Evolutionary conservation across 2,888 invertebrate genomes (phyloP).

Genomic region (Drosophila fungiperda): DNA sequence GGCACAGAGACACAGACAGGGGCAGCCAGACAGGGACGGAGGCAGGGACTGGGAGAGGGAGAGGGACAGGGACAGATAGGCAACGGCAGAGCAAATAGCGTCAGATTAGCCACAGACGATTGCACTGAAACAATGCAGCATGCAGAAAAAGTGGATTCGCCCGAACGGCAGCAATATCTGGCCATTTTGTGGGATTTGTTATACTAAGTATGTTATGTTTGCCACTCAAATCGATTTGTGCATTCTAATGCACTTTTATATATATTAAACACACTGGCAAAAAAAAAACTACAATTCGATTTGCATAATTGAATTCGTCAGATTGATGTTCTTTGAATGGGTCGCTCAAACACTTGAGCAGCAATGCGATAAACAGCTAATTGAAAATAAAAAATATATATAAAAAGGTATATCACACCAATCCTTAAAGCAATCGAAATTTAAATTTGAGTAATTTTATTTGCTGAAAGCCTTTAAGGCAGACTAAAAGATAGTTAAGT

Average conservation of each 20-base stretch:
- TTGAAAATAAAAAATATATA: neutral
- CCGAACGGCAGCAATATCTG: constrained; percentile 9
- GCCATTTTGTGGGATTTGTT: constrained; percentile 32
- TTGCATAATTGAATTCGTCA: constrained; percentile 32
- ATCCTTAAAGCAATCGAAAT: neutral
- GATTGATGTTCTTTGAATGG: constrained; percentile 22
- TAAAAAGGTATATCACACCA: neutral
- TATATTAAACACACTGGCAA: constrained; percentile 1
- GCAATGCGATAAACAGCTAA: neutral
- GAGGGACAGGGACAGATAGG: constrained; percentile 4
- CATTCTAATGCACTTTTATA: constrained; percentile 14
- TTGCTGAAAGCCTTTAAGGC: neutral
- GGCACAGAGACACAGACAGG: constrained; percentile 1
- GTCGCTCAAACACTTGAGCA: neutral
- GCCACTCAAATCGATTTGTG: constrained; percentile 52
- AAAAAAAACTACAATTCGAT: constrained; percentile 36
- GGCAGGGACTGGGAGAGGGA: constrained; percentile 15
- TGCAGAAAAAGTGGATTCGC: constrained; percentile 20
- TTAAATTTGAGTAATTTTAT: neutral
- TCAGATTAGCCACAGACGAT: constrained; percentile 78
- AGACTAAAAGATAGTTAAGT: neutral
- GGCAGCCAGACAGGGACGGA: constrained; percentile 29
- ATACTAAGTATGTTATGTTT: constrained; percentile 40
- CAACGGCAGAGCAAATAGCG: constrained; percentile 58
- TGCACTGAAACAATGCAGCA: constrained; percentile 73